These are phyloP conservation scores for Zoanthus sociatus DNA, from an alignment of 92 coral and sea anemone genomes.

Conservation along the genomic window DNA sequence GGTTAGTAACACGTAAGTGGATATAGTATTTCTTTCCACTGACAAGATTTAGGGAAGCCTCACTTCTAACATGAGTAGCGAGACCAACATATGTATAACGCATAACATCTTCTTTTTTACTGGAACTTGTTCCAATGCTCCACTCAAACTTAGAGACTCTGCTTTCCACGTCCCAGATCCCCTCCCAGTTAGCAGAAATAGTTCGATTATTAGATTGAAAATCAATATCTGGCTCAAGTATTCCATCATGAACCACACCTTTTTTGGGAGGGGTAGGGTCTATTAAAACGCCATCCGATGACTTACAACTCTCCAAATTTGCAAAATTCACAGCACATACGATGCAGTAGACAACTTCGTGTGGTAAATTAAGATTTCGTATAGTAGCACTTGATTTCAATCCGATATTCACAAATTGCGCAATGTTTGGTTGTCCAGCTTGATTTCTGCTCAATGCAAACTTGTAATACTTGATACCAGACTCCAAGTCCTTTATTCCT, in stretches of 20 bases:
- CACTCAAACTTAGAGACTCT: slow-evolving; percentile 91
- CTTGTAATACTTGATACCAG: slow-evolving; percentile 79
- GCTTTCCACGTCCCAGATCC: slow-evolving; percentile 95
- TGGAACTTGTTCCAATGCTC: slow-evolving; percentile 80
- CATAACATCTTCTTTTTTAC: slow-evolving; percentile 52
- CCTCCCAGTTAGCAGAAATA: slow-evolving; percentile 97
- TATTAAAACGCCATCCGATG: slow-evolving; percentile 94
- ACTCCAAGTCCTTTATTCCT: slow-evolving; percentile 86
- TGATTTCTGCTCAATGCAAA: slow-evolving; percentile 87
- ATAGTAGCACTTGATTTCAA: slow-evolving; percentile 76
- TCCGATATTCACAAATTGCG: slow-evolving; percentile 70
- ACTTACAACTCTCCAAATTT: slow-evolving; percentile 71
- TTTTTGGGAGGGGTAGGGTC: slow-evolving; percentile 79
- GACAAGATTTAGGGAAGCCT: slow-evolving; percentile 60
- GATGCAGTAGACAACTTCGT: slow-evolving; percentile 84
- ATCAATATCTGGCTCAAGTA: slow-evolving; percentile 87
- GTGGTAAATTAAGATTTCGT: slow-evolving; percentile 65
- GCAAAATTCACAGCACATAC: slow-evolving; percentile 93
- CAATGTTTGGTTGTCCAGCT: slow-evolving; percentile 76
- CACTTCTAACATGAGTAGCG: slow-evolving; percentile 84
- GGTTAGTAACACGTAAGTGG: slow-evolving; percentile 72
- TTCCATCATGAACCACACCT: slow-evolving; percentile 96
- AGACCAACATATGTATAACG: slow-evolving; percentile 77
- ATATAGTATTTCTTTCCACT: slow-evolving; percentile 84
- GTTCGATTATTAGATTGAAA: slow-evolving; percentile 81